phyloP scores from a whole-genome alignment of 2,797 vertebrate species.

The Serranus cabrilla region DNA sequence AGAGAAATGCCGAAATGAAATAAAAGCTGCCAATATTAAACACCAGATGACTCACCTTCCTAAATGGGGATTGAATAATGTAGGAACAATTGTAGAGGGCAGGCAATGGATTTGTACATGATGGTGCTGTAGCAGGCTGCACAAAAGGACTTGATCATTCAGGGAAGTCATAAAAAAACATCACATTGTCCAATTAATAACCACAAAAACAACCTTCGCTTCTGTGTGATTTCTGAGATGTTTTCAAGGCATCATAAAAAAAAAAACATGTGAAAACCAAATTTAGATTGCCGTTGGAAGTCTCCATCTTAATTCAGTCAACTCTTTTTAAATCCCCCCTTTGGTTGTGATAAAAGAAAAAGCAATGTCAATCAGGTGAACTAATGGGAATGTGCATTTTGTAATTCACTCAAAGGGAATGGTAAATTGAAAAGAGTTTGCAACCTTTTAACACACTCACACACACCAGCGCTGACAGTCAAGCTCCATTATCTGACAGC shows the following conservation, averaged over 20 bases:
- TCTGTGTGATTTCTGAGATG: slow-evolving; percentile 63
- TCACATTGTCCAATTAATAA: slow-evolving; percentile 73
- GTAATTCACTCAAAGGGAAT: slow-evolving; percentile 86
- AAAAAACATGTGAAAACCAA: slow-evolving; percentile 63
- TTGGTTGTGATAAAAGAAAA: slow-evolving; percentile 82
- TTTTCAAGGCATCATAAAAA: slow-evolving; percentile 51
- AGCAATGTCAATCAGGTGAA: slow-evolving; percentile 82
- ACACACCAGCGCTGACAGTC: slow-evolving; percentile 84
- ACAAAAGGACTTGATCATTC: slow-evolving; percentile 50
- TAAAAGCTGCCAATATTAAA: slow-evolving; percentile 60
- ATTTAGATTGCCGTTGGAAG: slow-evolving; percentile 77
- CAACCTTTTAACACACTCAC: slow-evolving; percentile 86
- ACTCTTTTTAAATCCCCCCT: slow-evolving; percentile 63
- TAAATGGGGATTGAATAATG: slow-evolving; percentile 47
- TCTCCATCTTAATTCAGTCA: slow-evolving; percentile 78
- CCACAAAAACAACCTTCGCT: slow-evolving; percentile 48
- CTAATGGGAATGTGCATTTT: slow-evolving; percentile 86
- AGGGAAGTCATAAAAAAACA: slow-evolving; percentile 46
- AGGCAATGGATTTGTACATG: slow-evolving; percentile 11
- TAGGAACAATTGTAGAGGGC: slow-evolving; percentile 29
- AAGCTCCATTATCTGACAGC: slow-evolving; percentile 89
- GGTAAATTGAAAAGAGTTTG: slow-evolving; percentile 86
- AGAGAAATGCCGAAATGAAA: slow-evolving; percentile 55
- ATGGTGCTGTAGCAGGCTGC: slow-evolving; percentile 15
- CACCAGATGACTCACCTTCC: slow-evolving; percentile 41